Evolutionary conservation across 2,113 vertebrate species (phyloP).

Genomic region (Megaceryle torquata): DNA sequence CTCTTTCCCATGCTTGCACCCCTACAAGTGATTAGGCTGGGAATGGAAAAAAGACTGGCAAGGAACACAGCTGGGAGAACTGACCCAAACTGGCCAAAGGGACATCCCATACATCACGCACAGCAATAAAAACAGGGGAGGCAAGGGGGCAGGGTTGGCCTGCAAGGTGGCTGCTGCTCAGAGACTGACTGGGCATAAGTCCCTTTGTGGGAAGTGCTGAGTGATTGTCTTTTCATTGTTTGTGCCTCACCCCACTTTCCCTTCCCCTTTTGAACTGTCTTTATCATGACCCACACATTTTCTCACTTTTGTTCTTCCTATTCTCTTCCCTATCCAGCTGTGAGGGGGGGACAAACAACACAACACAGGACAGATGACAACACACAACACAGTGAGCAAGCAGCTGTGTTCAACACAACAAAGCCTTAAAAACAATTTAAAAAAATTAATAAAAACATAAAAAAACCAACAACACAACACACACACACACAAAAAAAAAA

Average conservation of each 20-base stretch:
- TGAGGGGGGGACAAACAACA: neutral
- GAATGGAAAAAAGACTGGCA: neutral
- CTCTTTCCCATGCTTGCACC: neutral
- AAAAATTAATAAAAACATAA: too few species aligned
- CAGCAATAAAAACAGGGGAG: neutral
- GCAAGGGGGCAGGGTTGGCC: neutral
- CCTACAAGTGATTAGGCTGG: neutral
- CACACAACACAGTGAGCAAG: neutral
- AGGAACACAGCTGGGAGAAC: neutral
- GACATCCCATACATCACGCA: neutral
- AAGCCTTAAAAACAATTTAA: neutral
- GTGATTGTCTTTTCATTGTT: neutral
- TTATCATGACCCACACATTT: neutral
- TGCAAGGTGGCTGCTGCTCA: neutral
- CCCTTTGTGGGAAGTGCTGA: neutral
- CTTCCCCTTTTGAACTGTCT: neutral
- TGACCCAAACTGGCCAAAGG: neutral
- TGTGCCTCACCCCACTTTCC: neutral
- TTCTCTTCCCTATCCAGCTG: neutral
- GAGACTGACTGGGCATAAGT: neutral
- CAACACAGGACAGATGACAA: too few species aligned
- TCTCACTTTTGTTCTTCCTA: neutral
- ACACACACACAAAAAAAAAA: too few species aligned
- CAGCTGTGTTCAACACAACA: neutral
- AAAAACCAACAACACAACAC: neutral